These are phyloP conservation scores for Abramis brama DNA, from an alignment of 2,113 vertebrate genomes.

Conservation along the genomic window DNA sequence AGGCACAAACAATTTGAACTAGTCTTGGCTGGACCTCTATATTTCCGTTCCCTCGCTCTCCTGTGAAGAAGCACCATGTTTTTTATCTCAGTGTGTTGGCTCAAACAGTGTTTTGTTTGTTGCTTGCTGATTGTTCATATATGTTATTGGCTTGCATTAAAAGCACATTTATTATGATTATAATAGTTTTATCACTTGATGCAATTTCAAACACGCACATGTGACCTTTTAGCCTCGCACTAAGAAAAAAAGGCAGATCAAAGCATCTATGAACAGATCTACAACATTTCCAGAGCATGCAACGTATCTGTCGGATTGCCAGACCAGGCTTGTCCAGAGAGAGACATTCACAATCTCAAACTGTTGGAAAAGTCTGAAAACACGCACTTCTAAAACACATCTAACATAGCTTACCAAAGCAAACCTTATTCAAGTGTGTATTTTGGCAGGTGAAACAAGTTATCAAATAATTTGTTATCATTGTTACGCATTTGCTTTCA, in stretches of 20 bases:
- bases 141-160: neutral
- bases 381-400: neutral
- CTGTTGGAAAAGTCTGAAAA: neutral
- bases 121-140: slow-evolving; percentile 7
- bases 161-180: neutral
- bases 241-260: neutral
- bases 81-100: slow-evolving; percentile 19
- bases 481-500: neutral
- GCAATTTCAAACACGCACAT: neutral
- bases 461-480: neutral
- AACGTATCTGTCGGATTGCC: neutral
- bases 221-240: neutral
- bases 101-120: slow-evolving; percentile 4
- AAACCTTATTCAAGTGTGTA: neutral
- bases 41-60: slow-evolving; percentile 12
- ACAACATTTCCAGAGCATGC: neutral
- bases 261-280: neutral
- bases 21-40: slow-evolving; percentile 4
- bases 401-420: neutral
- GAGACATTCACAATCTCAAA: neutral
- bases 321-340: neutral
- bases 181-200: neutral
- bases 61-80: neutral
- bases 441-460: neutral
- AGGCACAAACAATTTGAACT: slow-evolving; percentile 20